Evolutionary conservation across 1,140 invertebrate genomes (phyloP), one percentile per base, ranked within the genome.

Genomic region (Melanaphis sacchari): DNA sequence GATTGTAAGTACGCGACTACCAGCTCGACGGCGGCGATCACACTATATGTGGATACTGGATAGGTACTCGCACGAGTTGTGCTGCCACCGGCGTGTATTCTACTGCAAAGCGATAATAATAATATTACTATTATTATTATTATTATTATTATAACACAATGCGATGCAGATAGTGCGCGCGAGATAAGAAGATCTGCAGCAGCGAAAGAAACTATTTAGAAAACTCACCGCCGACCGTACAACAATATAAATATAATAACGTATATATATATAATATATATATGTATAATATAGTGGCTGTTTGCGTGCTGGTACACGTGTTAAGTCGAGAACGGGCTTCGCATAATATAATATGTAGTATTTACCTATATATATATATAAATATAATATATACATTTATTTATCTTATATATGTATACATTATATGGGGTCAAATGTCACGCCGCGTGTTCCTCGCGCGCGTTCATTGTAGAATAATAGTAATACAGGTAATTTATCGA

Each of bases 201-300:
- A 52, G n/a, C n/a, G n/a, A n/a, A 52, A 24, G n/a, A 89, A 89
- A 89, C 87, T 89, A 89, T 89, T 89, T 89, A 52, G 46, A 89
- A 89, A 89, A 89, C n/a, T 52, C n/a, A 36, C n/a, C 41, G 43
- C 85, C 85, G 18, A 46, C 46, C 21, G 21, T 21, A 49, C 46
- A 49, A 49, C 46, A 49, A 49, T 49, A 49, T 49, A 49, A 49
- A 18, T 18, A 49, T 49, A 49, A 49, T 46, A 46, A 46, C 15
- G 46, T 41, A 36, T 38, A 22, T n/a, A 36, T n/a, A 9, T 66
- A 22, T 31, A 22, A 38, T 85, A 26, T 41, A 26, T 85, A 43
- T 85, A 31, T n/a, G n/a, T 84, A n/a, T 87, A 84, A 40, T 85
- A 85, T 85, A 21, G 84, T 85, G 46, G 84, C 84, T 31, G 84